A percentile compares a stretch with the other conserved stretches of the same genome.
These are phyloP conservation scores for Drosophila teissieri DNA, from an alignment of 1,140 invertebrate species.

Conservation along the genomic window DNA sequence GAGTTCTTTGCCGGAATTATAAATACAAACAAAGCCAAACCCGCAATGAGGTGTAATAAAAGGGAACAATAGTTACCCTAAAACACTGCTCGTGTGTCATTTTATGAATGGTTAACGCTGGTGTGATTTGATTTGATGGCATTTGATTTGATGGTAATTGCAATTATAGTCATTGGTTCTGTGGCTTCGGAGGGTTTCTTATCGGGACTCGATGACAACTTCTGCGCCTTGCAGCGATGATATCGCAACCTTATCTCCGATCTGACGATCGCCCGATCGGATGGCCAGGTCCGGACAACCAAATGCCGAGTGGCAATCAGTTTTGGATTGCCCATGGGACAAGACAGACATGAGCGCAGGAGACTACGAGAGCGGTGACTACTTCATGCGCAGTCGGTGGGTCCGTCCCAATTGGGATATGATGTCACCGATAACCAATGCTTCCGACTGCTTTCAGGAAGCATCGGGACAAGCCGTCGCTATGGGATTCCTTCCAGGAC, in stretches of 20 bases:
- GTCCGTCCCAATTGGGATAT: slow-evolving; percentile 20
- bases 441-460: slow-evolving; percentile 43
- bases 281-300: slow-evolving; percentile 11
- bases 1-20: not conserved
- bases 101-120: slow-evolving; percentile 33
- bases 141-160: slow-evolving; percentile 29
- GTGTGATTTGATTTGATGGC: slow-evolving; percentile 5
- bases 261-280: slow-evolving; percentile 18
- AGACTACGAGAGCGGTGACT: slow-evolving; percentile 58
- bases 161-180: slow-evolving; percentile 14
- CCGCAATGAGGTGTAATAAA: not conserved
- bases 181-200: slow-evolving; percentile 7
- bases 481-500: slow-evolving; percentile 86
- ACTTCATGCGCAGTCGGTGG: slow-evolving; percentile 55
- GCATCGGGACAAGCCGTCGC: slow-evolving; percentile 47
- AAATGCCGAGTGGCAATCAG: slow-evolving; percentile 35
- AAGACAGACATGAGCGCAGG: slow-evolving; percentile 63
- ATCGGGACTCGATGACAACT: slow-evolving; percentile 9
- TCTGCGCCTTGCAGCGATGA: slow-evolving; percentile 17
- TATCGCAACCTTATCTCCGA: slow-evolving; percentile 29
- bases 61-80: not conserved
- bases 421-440: slow-evolving; percentile 2
- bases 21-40: not conserved
- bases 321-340: slow-evolving; percentile 38
- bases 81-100: not conserved